Base-by-base conservation (phyloP, 2,888 invertebrate genomes). In the Pristionchus maxplancki region DNA sequence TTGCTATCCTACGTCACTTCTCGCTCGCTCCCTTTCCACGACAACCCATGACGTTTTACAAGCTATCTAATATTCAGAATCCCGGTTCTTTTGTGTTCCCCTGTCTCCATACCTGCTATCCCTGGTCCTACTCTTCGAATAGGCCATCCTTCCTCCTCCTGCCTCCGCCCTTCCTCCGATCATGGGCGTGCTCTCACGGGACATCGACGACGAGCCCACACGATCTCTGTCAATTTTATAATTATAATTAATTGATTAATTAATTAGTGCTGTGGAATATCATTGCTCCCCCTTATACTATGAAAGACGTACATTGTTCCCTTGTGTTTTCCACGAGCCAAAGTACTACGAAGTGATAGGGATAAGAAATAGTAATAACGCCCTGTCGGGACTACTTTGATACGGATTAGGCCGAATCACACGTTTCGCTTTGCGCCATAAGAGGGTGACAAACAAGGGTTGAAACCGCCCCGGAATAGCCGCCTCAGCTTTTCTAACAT, bases 121-220 rank as follows among this genome's bases (percentile, higher is more conserved):
- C 24, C 82, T 81, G 13, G 48, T 81, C n/a, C 48, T 34, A 8
- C 34, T 83, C 24, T 50, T 37, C 31, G 50, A 2, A 9, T 83
- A 13, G 53, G 53, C 34, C 37, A 37, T 40, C 37, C 9, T 40
- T 20, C 4, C 71, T 9, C 17, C 81, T 20, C 24, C 44, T 40
- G 20, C 44, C 5, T 4, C 37, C 34, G 20, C 74, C n/a, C 24
- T 24, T 20, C 44, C 48, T 4, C 28, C 34, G 82, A 28, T 24
- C 50, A 81, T 50, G 34, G 82, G 82, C 20, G 82, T 83, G 82
- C 82, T 53, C 82, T 83, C 82, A 13, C 82, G 82, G 3, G 53
- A 53, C 31, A 53, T 53, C 82, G 82, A 83, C 31, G 53, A 83
- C 20, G 82, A 83, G 34, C 82, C 82, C 17, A 50, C 20, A 5